Evolutionary conservation across 2,113 vertebrate genomes (phyloP).

Genomic region (Lucifuga dentata): DNA sequence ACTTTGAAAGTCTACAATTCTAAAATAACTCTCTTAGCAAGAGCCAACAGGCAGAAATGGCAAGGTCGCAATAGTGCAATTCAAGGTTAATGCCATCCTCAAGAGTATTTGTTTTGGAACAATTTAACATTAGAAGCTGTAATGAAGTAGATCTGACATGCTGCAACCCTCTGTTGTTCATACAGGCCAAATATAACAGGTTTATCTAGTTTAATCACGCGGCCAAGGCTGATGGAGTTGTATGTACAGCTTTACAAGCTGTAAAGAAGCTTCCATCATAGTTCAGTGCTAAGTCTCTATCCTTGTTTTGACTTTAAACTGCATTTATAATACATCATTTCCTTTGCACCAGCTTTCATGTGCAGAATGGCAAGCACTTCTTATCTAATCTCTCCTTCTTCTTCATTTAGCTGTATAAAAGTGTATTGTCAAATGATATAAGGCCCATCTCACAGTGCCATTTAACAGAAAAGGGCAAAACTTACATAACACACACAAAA

Average conservation of each 20-base stretch:
- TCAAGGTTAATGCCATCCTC: conserved; percentile 24
- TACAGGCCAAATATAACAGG: neutral
- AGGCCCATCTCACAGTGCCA: conserved; percentile 43
- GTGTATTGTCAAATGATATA: conserved; percentile 51
- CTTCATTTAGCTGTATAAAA: conserved; percentile 48
- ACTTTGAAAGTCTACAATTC: conserved; percentile 50
- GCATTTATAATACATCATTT: conserved; percentile 4
- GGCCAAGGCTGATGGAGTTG: neutral
- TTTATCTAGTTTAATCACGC: neutral
- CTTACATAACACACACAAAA: conserved; percentile 60
- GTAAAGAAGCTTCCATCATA: neutral
- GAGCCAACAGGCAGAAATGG: conserved; percentile 26
- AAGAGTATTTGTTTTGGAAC: conserved; percentile 12
- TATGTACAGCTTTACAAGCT: neutral
- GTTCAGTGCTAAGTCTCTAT: neutral
- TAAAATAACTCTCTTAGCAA: conserved; percentile 18
- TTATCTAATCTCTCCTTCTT: conserved; percentile 30
- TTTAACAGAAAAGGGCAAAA: conserved; percentile 66
- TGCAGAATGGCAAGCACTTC: conserved; percentile 29
- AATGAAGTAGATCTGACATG: conserved; percentile 3
- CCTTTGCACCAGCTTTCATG: neutral
- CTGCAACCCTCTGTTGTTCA: neutral
- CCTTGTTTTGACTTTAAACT: conserved; percentile 1
- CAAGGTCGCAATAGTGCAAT: neutral
- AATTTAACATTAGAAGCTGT: conserved; percentile 3